phyloP scores from a whole-genome alignment of 2,113 vertebrate genomes.

The Pygoscelis adeliae region DNA sequence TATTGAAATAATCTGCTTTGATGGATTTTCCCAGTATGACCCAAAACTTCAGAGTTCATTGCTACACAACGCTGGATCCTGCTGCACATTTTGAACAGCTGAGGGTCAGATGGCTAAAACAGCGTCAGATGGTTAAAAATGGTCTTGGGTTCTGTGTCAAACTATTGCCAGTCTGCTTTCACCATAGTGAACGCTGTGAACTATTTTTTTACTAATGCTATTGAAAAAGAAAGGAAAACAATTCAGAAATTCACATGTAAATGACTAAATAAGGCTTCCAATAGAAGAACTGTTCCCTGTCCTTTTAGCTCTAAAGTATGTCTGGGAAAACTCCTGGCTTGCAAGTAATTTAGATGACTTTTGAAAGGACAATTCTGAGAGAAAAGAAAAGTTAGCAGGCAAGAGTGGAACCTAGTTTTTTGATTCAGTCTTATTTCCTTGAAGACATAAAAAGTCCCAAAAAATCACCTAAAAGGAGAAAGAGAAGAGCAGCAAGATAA shows the following conservation, averaged over 20 bases:
- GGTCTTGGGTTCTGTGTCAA: neutral
- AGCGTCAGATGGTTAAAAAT: neutral
- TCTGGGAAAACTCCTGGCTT: slow-evolving; percentile 20
- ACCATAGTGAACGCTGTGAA: neutral
- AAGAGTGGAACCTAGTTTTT: neutral
- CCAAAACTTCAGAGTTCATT: neutral
- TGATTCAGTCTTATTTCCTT: neutral
- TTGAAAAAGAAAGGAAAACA: slow-evolving; percentile 34
- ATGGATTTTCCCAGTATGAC: neutral
- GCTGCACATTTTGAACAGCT: neutral
- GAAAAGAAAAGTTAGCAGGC: neutral
- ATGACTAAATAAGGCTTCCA: slow-evolving; percentile 47
- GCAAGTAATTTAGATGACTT: neutral
- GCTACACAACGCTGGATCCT: neutral
- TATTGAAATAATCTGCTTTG: neutral
- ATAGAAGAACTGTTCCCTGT: neutral
- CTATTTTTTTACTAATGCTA: neutral
- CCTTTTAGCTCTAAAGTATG: neutral
- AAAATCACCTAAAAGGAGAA: neutral
- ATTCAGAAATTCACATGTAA: neutral
- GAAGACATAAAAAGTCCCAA: neutral
- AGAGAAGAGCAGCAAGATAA: neutral
- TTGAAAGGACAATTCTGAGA: neutral
- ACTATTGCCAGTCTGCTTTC: neutral
- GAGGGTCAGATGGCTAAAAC: neutral